Conservation (phyloP, 1,140 invertebrate genomes). For the Drosophila pachea region DNA sequence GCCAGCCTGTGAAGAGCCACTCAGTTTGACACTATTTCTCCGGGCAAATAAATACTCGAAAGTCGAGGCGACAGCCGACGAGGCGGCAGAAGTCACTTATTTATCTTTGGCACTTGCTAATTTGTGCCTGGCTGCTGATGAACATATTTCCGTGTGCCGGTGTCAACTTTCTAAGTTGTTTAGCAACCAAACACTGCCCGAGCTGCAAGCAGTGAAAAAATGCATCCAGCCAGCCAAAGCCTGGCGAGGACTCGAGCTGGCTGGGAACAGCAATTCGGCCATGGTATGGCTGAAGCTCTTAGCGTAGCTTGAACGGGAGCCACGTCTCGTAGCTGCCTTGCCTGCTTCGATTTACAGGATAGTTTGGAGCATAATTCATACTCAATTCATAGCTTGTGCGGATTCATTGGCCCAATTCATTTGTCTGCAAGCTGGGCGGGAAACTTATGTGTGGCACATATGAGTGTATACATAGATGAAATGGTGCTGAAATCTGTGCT, state of each 20-base stretch:
- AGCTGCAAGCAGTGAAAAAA: not conserved
- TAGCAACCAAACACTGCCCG: constrained; percentile 59
- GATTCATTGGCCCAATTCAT: constrained; percentile 5
- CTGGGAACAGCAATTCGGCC: too few relatives aligned
- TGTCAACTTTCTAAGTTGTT: constrained; percentile 78
- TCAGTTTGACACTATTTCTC: constrained; percentile 73
- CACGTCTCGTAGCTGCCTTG: too few relatives aligned
- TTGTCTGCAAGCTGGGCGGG: constrained; percentile 9
- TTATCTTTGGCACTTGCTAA: constrained; percentile 79
- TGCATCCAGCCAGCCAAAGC: too few relatives aligned
- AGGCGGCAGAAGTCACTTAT: constrained; percentile 46
- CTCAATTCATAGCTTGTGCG: constrained; percentile 3
- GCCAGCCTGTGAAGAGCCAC: constrained; percentile 67
- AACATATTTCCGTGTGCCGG: constrained; percentile 64
- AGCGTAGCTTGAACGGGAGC: too few relatives aligned
- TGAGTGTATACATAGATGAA: constrained; percentile 25
- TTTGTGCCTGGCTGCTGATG: constrained; percentile 68
- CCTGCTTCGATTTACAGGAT: too few relatives aligned
- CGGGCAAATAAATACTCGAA: constrained; percentile 68
- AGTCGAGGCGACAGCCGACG: not conserved
- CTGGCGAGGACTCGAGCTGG: too few relatives aligned
- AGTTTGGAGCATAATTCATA: too few relatives aligned
- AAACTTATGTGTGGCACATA: constrained; percentile 24
- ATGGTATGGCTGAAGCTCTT: too few relatives aligned
- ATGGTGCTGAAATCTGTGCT: constrained; percentile 69